Conservation (phyloP, 2,797 vertebrate species). For the Megaceryle alcyon region DNA sequence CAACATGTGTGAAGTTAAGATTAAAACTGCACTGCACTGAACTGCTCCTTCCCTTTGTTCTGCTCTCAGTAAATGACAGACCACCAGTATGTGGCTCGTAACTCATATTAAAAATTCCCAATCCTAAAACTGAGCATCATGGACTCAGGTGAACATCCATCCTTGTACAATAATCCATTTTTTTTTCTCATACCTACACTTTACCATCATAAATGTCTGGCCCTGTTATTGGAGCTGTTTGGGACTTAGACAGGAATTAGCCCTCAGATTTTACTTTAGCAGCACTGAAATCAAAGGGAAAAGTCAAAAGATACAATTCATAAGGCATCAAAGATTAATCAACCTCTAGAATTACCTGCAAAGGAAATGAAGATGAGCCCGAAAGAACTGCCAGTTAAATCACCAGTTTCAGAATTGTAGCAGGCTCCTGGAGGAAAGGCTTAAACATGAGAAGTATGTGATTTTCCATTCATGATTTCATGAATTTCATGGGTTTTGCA, state of each 20-base stretch:
- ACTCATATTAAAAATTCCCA: background rate
- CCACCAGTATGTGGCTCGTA: background rate
- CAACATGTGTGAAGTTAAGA: background rate
- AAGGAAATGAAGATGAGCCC: background rate
- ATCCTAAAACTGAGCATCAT: background rate
- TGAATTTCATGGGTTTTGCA: background rate
- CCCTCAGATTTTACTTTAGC: conserved; percentile 6
- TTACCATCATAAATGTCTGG: background rate
- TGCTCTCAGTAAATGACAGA: background rate
- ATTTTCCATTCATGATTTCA: background rate
- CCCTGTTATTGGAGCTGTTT: background rate
- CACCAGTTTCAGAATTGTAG: background rate
- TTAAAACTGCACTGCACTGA: background rate
- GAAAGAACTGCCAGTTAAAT: background rate
- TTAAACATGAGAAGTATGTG: background rate
- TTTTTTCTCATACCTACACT: background rate
- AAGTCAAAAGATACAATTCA: background rate
- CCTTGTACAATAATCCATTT: background rate
- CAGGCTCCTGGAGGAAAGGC: background rate
- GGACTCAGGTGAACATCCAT: background rate
- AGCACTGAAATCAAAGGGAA: conserved; percentile 20
- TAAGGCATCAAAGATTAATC: background rate
- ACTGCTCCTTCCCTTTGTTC: background rate
- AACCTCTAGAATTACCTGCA: background rate
- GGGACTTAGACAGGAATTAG: background rate